Evolutionary conservation across 1,140 invertebrate species (phyloP), one percentile per base, ranked within the genome.

Genomic region (Drosophila ananassae): DNA sequence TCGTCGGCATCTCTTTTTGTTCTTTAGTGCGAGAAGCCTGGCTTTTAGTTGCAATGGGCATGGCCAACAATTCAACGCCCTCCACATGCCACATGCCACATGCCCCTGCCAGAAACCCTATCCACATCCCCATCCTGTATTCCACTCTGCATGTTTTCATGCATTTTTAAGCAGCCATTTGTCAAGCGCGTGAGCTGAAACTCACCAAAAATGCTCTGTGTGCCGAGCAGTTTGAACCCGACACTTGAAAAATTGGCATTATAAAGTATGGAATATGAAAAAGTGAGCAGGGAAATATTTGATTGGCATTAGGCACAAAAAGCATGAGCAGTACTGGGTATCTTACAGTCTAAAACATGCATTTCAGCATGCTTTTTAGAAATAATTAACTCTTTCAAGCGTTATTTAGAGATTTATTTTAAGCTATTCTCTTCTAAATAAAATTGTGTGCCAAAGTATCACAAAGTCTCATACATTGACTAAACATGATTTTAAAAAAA

Each of bases 121-220:
- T 48, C 9, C 39, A 3, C 7, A 10, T 2, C 2, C 7, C 28
- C 13, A n/a, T 9, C 30, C 0, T 28, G 37, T 17, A 39, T 10
- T 24, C 22, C 12, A 0, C 71, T 22, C 28, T 52, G 64, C 58
- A 59, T 46, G 58, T 63, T 73, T 76, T 79, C 79, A 83, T 83
- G 79, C 71, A 79, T 79, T 83, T 84, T 83, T 83, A 84, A 84
- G 54, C 64, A 79, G 76, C 64, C 80, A 79, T 84, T 83, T 83
- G 76, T 83, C 61, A 82, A 82, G 69, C 74, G 79, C 55, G 79
- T 73, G 52, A 78, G 21, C 52, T 57, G 21, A 37, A 37, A 57
- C 67, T 69, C 46, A 50, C 51, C 41, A 24, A 75, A 78, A 71
- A 72, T 69, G 59, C 57, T 54, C 28, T 54, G 24, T 55, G 48